Conservation (phyloP, 2,797 vertebrate species). For the Danio kyathit region DNA sequence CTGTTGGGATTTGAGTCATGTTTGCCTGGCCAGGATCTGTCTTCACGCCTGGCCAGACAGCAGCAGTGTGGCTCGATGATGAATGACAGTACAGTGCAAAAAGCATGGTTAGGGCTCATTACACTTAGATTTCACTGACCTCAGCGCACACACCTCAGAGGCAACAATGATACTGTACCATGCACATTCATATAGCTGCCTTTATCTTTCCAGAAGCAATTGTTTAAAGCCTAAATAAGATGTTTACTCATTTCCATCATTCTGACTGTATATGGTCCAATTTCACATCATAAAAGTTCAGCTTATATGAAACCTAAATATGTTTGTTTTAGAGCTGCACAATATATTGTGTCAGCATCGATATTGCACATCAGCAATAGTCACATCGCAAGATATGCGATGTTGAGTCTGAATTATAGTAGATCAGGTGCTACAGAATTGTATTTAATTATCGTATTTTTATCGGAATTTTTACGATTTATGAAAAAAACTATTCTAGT, state of each 20-base stretch:
- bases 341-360: no score
- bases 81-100: slow-evolving; percentile 47
- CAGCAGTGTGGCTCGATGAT: slow-evolving; percentile 49
- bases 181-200: slow-evolving; percentile 1
- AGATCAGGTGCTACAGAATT: no score
- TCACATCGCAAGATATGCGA: no score
- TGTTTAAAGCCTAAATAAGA: neutral
- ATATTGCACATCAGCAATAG: no score
- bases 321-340: no score
- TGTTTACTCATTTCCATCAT: neutral
- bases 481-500: no score
- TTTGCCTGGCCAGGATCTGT: slow-evolving; percentile 41
- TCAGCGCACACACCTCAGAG: slow-evolving; percentile 2
- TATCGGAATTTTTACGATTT: no score
- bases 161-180: neutral
- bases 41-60: slow-evolving; percentile 36
- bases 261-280: neutral
- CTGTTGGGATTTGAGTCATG: slow-evolving; percentile 22
- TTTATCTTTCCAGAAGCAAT: neutral
- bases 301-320: no score
- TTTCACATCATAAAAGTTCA: no score
- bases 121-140: slow-evolving; percentile 37
- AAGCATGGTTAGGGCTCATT: slow-evolving; percentile 46
- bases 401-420: no score
- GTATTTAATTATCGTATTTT: no score